phyloP scores from a whole-genome alignment of 2,113 vertebrate genomes.

The Triplophysa tibetana region DNA sequence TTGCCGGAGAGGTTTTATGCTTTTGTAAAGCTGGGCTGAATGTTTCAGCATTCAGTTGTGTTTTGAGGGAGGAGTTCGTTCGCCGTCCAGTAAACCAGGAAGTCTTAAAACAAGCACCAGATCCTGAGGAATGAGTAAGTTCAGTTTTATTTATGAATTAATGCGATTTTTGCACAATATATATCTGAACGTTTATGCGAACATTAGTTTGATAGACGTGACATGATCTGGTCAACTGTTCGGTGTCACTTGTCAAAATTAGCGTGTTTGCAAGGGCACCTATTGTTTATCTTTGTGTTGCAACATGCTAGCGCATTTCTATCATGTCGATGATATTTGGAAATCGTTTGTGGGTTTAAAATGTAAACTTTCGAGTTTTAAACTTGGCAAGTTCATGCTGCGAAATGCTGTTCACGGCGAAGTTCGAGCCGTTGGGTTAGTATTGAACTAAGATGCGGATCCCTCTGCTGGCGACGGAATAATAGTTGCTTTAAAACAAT shows the following conservation, averaged over 20 bases:
- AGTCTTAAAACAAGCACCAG: conserved; percentile 11
- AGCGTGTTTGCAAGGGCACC: background rate
- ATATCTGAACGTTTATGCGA: too few species aligned
- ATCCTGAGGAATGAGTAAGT: conserved; percentile 38
- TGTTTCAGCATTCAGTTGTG: background rate
- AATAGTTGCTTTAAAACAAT: too few species aligned
- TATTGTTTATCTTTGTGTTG: background rate
- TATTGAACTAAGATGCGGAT: background rate
- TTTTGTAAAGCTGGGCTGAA: too few species aligned
- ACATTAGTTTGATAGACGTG: background rate
- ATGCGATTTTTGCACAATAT: background rate
- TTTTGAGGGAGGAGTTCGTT: conserved; percentile 19
- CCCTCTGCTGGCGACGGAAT: too few species aligned
- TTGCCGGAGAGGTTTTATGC: too few species aligned
- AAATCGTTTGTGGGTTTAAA: background rate
- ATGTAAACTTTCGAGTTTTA: background rate
- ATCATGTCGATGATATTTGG: background rate
- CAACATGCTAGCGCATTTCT: background rate
- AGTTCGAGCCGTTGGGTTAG: too few species aligned
- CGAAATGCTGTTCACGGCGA: too few species aligned
- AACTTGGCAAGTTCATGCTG: background rate
- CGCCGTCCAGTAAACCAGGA: conserved; percentile 36
- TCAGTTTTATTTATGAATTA: background rate
- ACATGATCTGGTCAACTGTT: background rate
- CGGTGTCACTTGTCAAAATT: background rate